Conservation (phyloP, 2,888 invertebrate species). For the Epinotia ramella region DNA sequence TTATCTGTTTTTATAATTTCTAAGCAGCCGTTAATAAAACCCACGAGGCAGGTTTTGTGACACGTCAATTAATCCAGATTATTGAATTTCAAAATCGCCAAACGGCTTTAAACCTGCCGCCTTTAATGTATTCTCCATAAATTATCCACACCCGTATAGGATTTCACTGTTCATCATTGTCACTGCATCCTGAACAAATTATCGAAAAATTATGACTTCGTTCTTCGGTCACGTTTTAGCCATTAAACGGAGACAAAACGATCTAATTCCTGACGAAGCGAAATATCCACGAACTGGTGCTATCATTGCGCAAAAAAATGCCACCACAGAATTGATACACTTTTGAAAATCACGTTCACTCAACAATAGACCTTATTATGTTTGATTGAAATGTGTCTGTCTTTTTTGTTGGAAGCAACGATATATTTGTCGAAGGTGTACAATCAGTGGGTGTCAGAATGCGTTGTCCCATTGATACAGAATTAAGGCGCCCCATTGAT, state of each 20-base stretch:
- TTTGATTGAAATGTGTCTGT: slow-evolving; percentile 42
- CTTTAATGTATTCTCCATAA: slow-evolving; percentile 66
- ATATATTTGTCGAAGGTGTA: slow-evolving; percentile 53
- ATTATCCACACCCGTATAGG: slow-evolving; percentile 68
- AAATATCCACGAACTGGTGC: slow-evolving; percentile 79
- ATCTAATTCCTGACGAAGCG: slow-evolving; percentile 79
- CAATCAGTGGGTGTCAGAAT: slow-evolving; percentile 63
- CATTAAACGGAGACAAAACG: slow-evolving; percentile 83
- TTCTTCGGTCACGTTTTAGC: slow-evolving; percentile 80
- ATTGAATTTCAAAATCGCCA: slow-evolving; percentile 51
- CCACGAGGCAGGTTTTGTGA: slow-evolving; percentile 17
- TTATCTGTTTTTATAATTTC: slow-evolving; percentile 11
- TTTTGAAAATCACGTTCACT: slow-evolving; percentile 23
- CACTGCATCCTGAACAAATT: slow-evolving; percentile 75
- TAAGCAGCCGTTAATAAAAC: slow-evolving; percentile 6
- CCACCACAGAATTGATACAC: slow-evolving; percentile 52
- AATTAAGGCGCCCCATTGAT: slow-evolving; percentile 82
- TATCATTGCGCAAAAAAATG: slow-evolving; percentile 84
- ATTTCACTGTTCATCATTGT: slow-evolving; percentile 73
- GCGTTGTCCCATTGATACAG: slow-evolving; percentile 75
- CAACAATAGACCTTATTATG: slow-evolving; percentile 51
- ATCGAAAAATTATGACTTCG: slow-evolving; percentile 76
- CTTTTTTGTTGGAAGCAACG: slow-evolving; percentile 42
- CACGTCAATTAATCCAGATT: slow-evolving; percentile 51
- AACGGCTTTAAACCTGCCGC: slow-evolving; percentile 53